These are phyloP conservation scores for Meganola albula DNA, from an alignment of 2,888 invertebrate species.

Conservation along the genomic window DNA sequence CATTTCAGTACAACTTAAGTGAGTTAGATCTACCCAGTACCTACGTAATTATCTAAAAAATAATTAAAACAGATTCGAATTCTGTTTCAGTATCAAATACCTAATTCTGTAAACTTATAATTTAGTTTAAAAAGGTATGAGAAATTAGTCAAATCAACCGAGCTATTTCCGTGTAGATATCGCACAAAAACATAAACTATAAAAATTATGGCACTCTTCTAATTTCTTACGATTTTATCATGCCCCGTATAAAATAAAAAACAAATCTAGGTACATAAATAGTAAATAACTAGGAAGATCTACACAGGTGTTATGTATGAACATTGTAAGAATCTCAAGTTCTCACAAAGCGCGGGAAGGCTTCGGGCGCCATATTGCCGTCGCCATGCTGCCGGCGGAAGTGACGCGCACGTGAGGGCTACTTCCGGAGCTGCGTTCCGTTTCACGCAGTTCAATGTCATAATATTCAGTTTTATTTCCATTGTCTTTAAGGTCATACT, in stretches of 20 bases:
- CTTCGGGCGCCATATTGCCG: constrained; percentile 63
- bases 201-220: too few relatives aligned
- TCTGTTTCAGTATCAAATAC: too few relatives aligned
- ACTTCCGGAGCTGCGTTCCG: constrained; percentile 69
- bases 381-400: constrained; percentile 68
- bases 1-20: too few relatives aligned
- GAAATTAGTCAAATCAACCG: too few relatives aligned
- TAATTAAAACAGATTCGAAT: too few relatives aligned
- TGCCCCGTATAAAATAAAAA: constrained; percentile 13
- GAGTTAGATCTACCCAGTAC: too few relatives aligned
- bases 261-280: constrained; percentile 7
- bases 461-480: constrained; percentile 45
- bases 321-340: constrained; percentile 26
- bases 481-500: constrained; percentile 31
- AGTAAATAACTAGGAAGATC: constrained; percentile 21
- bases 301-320: constrained; percentile 33
- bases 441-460: constrained; percentile 71
- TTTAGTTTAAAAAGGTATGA: too few relatives aligned
- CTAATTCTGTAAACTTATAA: too few relatives aligned
- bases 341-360: constrained; percentile 59
- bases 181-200: too few relatives aligned
- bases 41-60: too few relatives aligned
- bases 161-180: too few relatives aligned
- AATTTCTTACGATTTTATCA: background rate
- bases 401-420: constrained; percentile 70